Evolutionary conservation across 2,113 vertebrate species (phyloP).

Genomic region (Eurypyga helias): DNA sequence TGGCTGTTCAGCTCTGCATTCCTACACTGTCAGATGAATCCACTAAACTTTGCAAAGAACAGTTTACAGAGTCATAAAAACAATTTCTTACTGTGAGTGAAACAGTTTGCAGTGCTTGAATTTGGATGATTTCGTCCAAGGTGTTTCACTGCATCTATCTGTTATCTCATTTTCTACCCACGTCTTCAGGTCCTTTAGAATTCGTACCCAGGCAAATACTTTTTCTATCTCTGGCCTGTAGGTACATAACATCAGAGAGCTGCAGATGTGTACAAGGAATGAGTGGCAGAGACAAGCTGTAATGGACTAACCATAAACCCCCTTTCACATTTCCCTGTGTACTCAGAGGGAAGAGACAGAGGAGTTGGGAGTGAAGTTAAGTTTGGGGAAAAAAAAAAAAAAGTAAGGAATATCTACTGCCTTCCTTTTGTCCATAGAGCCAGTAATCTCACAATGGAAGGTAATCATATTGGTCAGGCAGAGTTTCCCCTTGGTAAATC

Average conservation of each 20-base stretch:
- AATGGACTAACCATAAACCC: background rate
- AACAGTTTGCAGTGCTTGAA: background rate
- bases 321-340: background rate
- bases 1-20: background rate
- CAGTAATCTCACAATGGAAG: background rate
- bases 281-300: background rate
- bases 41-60: background rate
- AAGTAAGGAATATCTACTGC: background rate
- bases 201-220: background rate
- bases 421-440: background rate
- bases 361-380: background rate
- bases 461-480: background rate
- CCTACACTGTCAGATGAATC: background rate
- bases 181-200: background rate
- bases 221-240: background rate
- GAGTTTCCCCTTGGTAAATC: background rate
- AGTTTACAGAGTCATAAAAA: background rate
- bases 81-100: background rate
- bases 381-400: background rate
- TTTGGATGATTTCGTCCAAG: background rate
- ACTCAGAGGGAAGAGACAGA: fast-evolving
- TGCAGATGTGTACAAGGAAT: background rate
- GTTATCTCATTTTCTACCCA: background rate
- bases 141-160: fast-evolving
- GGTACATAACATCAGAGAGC: background rate